Evolutionary conservation across 2,888 invertebrate genomes (phyloP), one percentile per base, ranked within the genome.

Genomic region (Norana najaformis): DNA sequence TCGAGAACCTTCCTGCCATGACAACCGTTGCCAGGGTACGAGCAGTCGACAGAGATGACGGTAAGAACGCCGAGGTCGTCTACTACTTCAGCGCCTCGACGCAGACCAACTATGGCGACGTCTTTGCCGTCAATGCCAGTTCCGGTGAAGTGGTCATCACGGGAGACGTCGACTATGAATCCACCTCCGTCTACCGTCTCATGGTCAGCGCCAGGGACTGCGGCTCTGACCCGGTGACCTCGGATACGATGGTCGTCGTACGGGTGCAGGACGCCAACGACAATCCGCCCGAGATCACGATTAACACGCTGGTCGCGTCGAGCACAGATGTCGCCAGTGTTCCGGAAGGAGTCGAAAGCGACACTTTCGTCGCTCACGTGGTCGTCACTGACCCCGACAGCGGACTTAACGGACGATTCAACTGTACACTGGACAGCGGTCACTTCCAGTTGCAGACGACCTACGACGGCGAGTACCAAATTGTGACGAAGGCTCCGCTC

Each of bases 391-490:
- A 98, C 95, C 96, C 96, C 0, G 98, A 98, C 95, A 96, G 96
- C 53, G 96, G 96, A 18, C 97, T 97, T n/a, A 97, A 98, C 95
- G 97, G 97, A 89, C 96, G 96, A 92, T 96, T 98, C 91, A 96
- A 96, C 90, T 98, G 98, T 95, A 90, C 89, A 20, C 89, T 92
- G 53, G 83, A 89, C 36, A 41, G 88, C 88, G 89, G 35, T 39
- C 83, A 83, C 83, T 83, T 89, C 36, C 47, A n/a, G 41, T 35
- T 36, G 36, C 88, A 89, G 89, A 88, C 83, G 47, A 85, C 82
- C 1, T 41, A 38, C 88, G 90, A 90, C 53, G 90, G 90, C 23
- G 90, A 90, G 47, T 90, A 88, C 53, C 89, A 90, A 69, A 85
- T 90, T 8, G 47, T 90, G 20, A 90, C 90, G n/a, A 41, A 38